A percentile compares a stretch with the other conserved stretches of the same genome.
phyloP scores from a whole-genome alignment of 2,797 vertebrate genomes.

The Falco peregrinus region DNA sequence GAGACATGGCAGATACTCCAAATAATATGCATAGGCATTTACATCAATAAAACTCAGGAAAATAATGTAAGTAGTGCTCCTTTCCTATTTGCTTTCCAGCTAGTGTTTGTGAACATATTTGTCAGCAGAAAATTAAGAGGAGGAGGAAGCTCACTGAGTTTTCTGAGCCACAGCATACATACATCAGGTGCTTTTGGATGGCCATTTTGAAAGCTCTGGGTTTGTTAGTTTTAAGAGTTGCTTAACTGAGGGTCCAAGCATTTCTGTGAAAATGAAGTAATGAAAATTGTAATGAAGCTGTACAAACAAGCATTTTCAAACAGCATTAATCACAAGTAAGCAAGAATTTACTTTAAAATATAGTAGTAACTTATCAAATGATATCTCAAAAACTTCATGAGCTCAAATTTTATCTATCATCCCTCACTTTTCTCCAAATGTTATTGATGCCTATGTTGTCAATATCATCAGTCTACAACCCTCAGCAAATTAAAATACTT shows the following conservation, averaged over 20 bases:
- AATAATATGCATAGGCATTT: background rate
- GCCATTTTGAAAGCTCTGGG: background rate
- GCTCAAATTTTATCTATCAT: background rate
- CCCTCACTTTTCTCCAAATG: background rate
- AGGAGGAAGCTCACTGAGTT: background rate
- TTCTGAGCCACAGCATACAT: background rate
- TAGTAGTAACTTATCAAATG: background rate
- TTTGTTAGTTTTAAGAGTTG: background rate
- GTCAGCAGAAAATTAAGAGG: background rate
- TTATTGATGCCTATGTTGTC: background rate
- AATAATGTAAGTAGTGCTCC: background rate
- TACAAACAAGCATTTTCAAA: background rate
- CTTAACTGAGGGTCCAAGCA: background rate
- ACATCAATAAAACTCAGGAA: background rate
- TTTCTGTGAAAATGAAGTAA: background rate
- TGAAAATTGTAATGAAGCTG: background rate
- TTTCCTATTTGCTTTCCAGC: background rate
- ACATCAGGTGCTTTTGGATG: background rate
- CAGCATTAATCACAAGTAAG: background rate
- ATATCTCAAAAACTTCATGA: background rate
- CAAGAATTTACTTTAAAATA: background rate
- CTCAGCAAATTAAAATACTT: background rate
- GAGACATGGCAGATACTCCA: background rate
- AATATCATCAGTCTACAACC: background rate
- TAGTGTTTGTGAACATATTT: background rate